A percentile compares a stretch with the other conserved stretches of the same genome.
These are phyloP conservation scores for Epinephelus malabaricus DNA, from an alignment of 2,797 vertebrate genomes.

Conservation along the genomic window DNA sequence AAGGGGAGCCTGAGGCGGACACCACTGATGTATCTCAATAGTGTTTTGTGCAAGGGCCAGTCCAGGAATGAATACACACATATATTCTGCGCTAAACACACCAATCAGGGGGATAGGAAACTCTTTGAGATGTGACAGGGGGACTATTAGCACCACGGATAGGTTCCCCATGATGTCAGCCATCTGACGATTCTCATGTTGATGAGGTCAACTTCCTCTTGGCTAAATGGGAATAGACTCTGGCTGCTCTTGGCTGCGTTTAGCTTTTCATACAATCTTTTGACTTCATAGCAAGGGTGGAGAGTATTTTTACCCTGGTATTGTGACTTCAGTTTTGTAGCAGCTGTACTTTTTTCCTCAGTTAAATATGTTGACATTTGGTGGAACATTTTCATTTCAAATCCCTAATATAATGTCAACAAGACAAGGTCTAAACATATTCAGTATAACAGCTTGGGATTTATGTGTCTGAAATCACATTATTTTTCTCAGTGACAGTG, in stretches of 20 bases:
- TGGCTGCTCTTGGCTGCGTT: conserved; percentile 29
- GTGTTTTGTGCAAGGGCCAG: conserved; percentile 51
- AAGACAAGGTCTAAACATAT: not conserved
- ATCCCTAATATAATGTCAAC: not conserved
- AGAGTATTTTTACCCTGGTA: not conserved
- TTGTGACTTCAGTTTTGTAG: conserved; percentile 9
- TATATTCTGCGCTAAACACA: conserved; percentile 49
- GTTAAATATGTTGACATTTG: not conserved
- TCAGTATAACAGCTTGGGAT: not conserved
- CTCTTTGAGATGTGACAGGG: conserved; percentile 56
- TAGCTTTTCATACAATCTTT: conserved; percentile 30
- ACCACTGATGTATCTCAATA: conserved; percentile 53
- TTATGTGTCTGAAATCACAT: conserved; percentile 3
- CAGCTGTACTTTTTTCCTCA: conserved; percentile 1
- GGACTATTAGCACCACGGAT: conserved; percentile 50
- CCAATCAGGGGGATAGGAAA: conserved; percentile 43
- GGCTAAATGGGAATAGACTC: conserved; percentile 65
- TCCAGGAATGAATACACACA: conserved; percentile 50
- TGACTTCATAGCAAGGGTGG: conserved; percentile 9
- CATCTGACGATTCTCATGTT: conserved; percentile 67
- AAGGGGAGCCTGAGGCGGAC: conserved; percentile 49
- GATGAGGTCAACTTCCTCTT: conserved; percentile 79
- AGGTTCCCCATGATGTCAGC: conserved; percentile 67
- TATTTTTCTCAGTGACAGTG: not conserved
- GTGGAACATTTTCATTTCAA: not conserved